A percentile compares a stretch with the other conserved stretches of the same genome.
phyloP scores from a whole-genome alignment of 2,797 vertebrate genomes.

The Limosa lapponica region DNA sequence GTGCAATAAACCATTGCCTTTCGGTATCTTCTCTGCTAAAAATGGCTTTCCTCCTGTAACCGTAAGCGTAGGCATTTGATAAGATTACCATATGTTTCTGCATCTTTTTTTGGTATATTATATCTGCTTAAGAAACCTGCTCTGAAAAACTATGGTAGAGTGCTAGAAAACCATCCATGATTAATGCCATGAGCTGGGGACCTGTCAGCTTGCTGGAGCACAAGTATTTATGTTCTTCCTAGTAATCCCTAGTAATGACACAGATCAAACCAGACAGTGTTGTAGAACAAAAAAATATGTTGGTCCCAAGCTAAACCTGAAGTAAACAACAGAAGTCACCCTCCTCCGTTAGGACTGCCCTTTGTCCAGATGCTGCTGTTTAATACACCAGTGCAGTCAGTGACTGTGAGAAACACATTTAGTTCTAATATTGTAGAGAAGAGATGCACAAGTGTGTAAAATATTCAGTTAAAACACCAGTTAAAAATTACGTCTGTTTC shows the following conservation, averaged over 20 bases:
- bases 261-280: not conserved
- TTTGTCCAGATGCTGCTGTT: not conserved
- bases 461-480: not conserved
- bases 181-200: not conserved
- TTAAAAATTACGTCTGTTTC: not conserved
- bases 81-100: conserved; percentile 1
- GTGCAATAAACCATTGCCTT: conserved; percentile 1
- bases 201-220: not conserved
- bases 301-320: not conserved
- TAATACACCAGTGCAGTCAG: not conserved
- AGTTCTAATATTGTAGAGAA: not conserved
- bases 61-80: not conserved
- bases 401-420: not conserved
- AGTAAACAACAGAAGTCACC: not conserved
- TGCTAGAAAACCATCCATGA: not conserved
- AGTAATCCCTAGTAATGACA: not conserved
- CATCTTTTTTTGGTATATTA: not conserved
- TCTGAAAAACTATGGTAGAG: not conserved
- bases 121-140: not conserved
- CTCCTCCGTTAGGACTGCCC: not conserved
- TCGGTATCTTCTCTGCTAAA: not conserved
- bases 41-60: not conserved
- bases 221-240: not conserved
- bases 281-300: not conserved
- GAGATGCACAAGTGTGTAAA: not conserved